Evolutionary conservation across 2,113 vertebrate species (phyloP).

Genomic region (Chionis minor): DNA sequence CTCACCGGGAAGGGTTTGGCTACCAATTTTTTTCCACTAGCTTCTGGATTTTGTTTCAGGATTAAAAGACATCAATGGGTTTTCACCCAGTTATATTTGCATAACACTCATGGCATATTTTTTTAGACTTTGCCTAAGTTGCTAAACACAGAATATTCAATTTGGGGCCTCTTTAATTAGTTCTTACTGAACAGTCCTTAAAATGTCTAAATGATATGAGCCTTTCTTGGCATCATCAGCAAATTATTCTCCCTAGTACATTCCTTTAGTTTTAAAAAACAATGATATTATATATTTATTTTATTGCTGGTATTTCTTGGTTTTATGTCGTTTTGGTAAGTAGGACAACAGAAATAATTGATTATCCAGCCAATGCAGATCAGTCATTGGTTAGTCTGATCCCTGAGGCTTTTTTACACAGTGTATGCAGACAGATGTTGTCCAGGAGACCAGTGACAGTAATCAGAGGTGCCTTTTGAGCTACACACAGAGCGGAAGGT

Average conservation of each 20-base stretch:
- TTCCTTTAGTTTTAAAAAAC: neutral
- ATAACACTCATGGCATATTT: neutral
- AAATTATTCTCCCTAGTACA: neutral
- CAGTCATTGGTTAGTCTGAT: neutral
- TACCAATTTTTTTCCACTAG: neutral
- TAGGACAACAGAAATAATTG: neutral
- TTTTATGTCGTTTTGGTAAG: neutral
- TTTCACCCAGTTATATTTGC: neutral
- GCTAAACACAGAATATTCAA: neutral
- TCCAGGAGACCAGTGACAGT: neutral
- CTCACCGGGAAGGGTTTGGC: neutral
- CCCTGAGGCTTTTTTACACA: neutral
- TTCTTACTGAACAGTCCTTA: neutral
- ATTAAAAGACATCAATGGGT: neutral
- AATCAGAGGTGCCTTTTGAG: neutral
- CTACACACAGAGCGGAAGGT: neutral
- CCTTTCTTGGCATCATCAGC: neutral
- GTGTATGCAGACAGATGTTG: neutral
- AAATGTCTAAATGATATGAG: neutral
- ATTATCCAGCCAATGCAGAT: neutral
- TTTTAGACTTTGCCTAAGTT: neutral
- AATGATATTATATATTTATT: neutral
- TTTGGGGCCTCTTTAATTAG: neutral
- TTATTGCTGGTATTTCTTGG: neutral
- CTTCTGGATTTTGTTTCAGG: neutral